Conservation (phyloP, 2,888 invertebrate species). For the Tenodera sinensis region DNA sequence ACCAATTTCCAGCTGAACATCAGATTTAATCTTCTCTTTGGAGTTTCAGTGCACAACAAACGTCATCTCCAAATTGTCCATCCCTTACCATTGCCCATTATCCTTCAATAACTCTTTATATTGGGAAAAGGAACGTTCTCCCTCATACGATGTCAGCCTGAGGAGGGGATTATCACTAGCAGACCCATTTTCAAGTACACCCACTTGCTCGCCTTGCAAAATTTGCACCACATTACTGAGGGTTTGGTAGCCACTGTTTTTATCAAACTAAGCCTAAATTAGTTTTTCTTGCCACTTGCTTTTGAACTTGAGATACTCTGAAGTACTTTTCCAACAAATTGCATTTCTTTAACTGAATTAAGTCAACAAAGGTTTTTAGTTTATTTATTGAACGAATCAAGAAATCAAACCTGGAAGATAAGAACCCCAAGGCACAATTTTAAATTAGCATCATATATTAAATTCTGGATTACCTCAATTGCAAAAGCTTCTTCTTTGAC, state of each 20-base stretch:
- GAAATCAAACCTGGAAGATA: too few species aligned
- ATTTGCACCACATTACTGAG: not conserved
- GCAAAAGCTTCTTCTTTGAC: too few species aligned
- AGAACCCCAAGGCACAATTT: too few species aligned
- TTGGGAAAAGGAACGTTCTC: not conserved
- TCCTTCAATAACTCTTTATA: not conserved
- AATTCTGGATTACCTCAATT: too few species aligned
- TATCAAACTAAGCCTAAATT: not conserved
- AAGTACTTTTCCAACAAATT: not conserved
- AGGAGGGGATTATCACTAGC: not conserved
- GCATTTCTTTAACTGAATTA: not conserved
- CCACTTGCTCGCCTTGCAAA: not conserved
- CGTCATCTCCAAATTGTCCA: too few species aligned
- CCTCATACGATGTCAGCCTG: not conserved
- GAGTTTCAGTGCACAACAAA: not conserved
- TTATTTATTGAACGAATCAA: too few species aligned
- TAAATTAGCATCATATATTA: too few species aligned
- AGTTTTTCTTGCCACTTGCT: too few species aligned
- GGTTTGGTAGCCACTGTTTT: not conserved
- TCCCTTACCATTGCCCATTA: not conserved
- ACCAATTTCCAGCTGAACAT: not conserved
- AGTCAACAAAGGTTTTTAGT: not conserved
- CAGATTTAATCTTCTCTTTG: not conserved
- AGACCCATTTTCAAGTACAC: not conserved
- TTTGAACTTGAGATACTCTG: not conserved